These are phyloP conservation scores for Agonopterix alstromeriana DNA, from an alignment of 2,888 invertebrate species.

Conservation along the genomic window DNA sequence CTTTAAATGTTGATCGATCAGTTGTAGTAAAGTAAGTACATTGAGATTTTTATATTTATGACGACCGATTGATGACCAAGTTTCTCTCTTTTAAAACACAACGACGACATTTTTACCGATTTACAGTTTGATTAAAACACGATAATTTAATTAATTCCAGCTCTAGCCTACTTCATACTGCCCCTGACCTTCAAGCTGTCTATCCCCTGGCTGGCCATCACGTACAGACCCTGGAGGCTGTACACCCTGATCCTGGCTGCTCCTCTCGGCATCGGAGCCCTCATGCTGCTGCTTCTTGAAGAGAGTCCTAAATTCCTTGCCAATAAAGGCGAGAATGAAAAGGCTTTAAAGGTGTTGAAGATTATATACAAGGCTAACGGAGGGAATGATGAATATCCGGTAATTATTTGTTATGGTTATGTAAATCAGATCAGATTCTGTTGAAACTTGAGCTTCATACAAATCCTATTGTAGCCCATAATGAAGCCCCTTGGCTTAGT, in stretches of 20 bases:
- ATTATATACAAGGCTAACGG: constrained; percentile 35
- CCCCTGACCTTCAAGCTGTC: constrained; percentile 63
- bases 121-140: too few species aligned
- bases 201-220: constrained; percentile 52
- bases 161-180: constrained; percentile 79
- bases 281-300: constrained; percentile 74
- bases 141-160: constrained; percentile 37
- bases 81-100: neutral
- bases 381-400: constrained; percentile 34
- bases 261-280: constrained; percentile 62
- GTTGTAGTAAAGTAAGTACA: too few species aligned
- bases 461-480: neutral
- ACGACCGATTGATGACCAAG: too few species aligned
- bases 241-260: constrained; percentile 65
- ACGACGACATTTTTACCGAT: neutral
- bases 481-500: neutral
- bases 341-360: constrained; percentile 64
- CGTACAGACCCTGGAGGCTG: constrained; percentile 82
- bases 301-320: constrained; percentile 87
- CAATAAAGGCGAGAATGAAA: constrained; percentile 71
- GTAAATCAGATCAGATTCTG: neutral
- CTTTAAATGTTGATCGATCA: too few species aligned
- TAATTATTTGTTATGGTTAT: constrained; percentile 14
- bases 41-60: too few species aligned
- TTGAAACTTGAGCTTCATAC: neutral